Conservation (phyloP, 2,797 vertebrate species). For the Falco novaeseelandiae region DNA sequence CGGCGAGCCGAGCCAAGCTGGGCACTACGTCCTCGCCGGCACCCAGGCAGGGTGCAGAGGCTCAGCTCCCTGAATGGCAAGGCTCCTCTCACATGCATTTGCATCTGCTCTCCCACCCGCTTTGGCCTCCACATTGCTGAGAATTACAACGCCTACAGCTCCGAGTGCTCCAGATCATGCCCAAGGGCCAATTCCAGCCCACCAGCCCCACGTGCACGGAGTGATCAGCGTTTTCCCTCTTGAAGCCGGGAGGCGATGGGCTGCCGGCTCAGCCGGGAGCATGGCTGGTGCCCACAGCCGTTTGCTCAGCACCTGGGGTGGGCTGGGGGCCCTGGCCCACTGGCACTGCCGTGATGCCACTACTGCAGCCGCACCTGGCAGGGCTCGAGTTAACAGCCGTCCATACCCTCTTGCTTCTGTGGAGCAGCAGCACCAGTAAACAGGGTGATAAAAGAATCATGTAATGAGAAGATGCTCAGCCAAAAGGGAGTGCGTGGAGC, state of each 20-base stretch:
- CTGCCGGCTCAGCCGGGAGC: neutral
- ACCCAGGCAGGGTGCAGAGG: rapidly evolving
- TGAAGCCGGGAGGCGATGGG: rapidly evolving
- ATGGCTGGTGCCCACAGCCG: neutral
- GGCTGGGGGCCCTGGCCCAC: neutral
- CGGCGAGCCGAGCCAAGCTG: rapidly evolving
- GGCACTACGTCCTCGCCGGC: rapidly evolving
- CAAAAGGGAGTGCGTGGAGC: neutral
- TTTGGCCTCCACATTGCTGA: neutral
- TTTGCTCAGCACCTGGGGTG: no score
- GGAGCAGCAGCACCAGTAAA: neutral
- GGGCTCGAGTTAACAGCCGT: neutral
- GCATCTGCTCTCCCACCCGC: neutral
- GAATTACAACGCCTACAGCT: rapidly evolving
- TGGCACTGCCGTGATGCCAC: rapidly evolving
- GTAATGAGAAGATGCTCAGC: neutral
- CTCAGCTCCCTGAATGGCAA: neutral
- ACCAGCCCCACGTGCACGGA: rapidly evolving
- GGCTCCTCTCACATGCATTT: rapidly evolving
- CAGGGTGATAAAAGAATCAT: neutral
- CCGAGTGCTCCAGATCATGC: rapidly evolving
- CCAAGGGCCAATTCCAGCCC: neutral
- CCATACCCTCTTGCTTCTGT: neutral
- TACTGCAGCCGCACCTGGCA: rapidly evolving
- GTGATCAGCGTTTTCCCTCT: neutral